These are phyloP conservation scores for Acrossocheilus wenchowensis DNA, from an alignment of 2,797 vertebrate genomes.

Conservation along the genomic window DNA sequence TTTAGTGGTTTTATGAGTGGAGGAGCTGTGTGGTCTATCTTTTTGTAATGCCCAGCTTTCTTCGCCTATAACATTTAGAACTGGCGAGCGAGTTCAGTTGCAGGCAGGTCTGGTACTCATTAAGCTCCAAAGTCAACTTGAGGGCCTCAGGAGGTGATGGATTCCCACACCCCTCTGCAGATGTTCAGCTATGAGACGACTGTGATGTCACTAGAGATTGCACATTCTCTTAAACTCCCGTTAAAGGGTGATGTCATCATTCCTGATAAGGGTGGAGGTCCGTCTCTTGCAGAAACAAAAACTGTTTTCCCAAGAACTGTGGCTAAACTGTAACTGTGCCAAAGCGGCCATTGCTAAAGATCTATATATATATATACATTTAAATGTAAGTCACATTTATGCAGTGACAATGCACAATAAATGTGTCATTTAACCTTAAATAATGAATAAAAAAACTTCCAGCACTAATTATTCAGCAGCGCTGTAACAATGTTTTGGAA, in stretches of 20 bases:
- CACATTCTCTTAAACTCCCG: conserved; percentile 69
- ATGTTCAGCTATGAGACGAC: conserved; percentile 73
- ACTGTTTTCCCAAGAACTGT: background rate
- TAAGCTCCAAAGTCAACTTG: conserved; percentile 77
- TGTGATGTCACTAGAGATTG: conserved; percentile 74
- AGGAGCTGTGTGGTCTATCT: conserved; percentile 60
- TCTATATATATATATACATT: background rate
- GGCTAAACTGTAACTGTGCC: conserved; percentile 4
- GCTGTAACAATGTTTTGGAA: background rate
- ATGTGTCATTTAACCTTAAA: background rate
- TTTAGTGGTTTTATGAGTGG: conserved; percentile 51
- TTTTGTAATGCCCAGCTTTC: conserved; percentile 61
- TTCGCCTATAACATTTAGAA: conserved; percentile 56
- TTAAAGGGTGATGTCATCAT: conserved; percentile 62
- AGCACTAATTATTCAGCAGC: background rate
- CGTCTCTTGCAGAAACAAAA: background rate
- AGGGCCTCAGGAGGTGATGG: conserved; percentile 71
- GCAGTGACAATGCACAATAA: background rate
- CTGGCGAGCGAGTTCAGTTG: conserved; percentile 71
- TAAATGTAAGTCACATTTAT: background rate
- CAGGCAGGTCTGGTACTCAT: conserved; percentile 79
- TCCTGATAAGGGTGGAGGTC: conserved; percentile 49
- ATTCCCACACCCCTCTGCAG: conserved; percentile 80
- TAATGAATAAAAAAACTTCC: background rate
- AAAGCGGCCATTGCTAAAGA: background rate